phyloP scores from a whole-genome alignment of 35 echinoderm and acorn worm species.

The Heliocidaris tuberculata region DNA sequence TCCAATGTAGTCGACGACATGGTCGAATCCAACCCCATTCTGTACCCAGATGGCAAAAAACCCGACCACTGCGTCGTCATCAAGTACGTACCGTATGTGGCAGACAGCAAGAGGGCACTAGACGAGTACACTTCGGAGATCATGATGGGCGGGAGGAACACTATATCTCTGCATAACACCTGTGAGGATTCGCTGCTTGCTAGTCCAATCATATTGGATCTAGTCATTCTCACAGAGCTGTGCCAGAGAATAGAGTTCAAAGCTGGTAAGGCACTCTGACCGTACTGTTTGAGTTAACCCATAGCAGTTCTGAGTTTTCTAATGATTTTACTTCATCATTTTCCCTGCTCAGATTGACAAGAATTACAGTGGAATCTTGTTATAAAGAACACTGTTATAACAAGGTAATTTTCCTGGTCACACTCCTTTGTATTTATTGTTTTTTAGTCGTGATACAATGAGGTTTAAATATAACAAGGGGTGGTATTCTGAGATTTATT shows the following conservation, averaged over 20 bases:
- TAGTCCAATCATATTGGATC: slow-evolving; percentile 85
- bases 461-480: no score
- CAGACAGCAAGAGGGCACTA: slow-evolving; percentile 93
- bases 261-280: slow-evolving; percentile 57
- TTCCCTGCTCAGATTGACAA: no score
- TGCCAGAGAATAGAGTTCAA: slow-evolving; percentile 91
- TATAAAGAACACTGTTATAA: no score
- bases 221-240: slow-evolving; percentile 84
- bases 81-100: slow-evolving; percentile 94
- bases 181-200: slow-evolving; percentile 96
- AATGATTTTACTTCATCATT: no score
- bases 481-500: no score
- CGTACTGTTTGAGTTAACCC: no score
- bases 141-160: slow-evolving; percentile 98
- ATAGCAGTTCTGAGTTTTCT: no score
- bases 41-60: slow-evolving; percentile 78
- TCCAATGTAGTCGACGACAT: slow-evolving; percentile 98
- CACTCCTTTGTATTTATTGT: no score
- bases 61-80: slow-evolving; percentile 99
- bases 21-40: slow-evolving; percentile 87
- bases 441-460: no score
- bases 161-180: slow-evolving; percentile 86
- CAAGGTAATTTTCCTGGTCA: no score
- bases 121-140: slow-evolving; percentile 99
- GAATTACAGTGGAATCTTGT: no score